Percentiles rank a stretch among this genome's conserved stretches.
Evolutionary conservation across 2,888 invertebrate species (phyloP).

Genomic region (Synergus japonicus): DNA sequence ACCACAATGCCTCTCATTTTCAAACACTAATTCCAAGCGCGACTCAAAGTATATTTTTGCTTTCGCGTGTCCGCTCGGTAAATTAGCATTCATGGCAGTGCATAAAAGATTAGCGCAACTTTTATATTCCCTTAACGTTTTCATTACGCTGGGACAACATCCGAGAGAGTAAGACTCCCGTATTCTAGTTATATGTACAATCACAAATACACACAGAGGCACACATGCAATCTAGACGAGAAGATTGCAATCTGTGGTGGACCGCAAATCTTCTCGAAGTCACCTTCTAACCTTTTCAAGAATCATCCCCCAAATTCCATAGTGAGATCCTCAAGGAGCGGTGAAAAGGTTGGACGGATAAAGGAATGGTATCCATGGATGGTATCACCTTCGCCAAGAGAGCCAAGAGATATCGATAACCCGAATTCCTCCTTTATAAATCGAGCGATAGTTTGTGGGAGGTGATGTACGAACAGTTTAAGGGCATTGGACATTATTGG

Average conservation of each 20-base stretch:
- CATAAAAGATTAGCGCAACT: constrained; percentile 39
- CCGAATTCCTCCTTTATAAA: constrained; percentile 70
- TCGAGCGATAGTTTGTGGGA: constrained; percentile 58
- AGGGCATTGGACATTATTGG: constrained; percentile 71
- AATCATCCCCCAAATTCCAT: constrained; percentile 47
- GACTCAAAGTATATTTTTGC: constrained; percentile 30
- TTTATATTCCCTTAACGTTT: constrained; percentile 38
- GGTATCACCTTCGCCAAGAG: constrained; percentile 54
- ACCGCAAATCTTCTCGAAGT: constrained; percentile 32
- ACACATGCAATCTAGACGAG: neutral
- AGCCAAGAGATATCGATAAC: constrained; percentile 67
- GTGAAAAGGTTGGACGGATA: constrained; percentile 40
- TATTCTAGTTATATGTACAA: constrained; percentile 12
- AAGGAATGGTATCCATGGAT: constrained; percentile 38
- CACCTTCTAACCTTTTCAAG: constrained; percentile 40
- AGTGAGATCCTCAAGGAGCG: constrained; percentile 44
- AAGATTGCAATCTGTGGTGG: constrained; percentile 43
- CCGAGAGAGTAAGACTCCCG: constrained; percentile 3
- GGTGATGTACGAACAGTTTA: constrained; percentile 72
- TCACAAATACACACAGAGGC: neutral
- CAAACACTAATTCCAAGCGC: constrained; percentile 31
- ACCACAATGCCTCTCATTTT: constrained; percentile 35
- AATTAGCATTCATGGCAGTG: constrained; percentile 39
- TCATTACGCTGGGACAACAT: constrained; percentile 15
- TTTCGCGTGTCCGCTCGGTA: constrained; percentile 31